A percentile compares a stretch with the other conserved stretches of the same genome.
Evolutionary conservation across 1,140 invertebrate species (phyloP).

Genomic region (Drosophila bocki): DNA sequence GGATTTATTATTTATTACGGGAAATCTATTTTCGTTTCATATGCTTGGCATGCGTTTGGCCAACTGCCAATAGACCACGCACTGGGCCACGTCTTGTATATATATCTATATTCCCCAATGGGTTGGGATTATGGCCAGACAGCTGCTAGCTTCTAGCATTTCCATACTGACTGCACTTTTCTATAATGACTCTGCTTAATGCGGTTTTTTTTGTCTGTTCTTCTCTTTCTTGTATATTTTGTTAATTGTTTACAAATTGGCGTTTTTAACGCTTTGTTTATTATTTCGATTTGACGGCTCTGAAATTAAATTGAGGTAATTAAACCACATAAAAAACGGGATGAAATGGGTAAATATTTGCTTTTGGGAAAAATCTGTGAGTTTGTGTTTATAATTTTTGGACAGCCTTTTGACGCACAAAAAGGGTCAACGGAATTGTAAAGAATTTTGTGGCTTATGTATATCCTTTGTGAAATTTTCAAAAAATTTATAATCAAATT

Average conservation of each 20-base stretch:
- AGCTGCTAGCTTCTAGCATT: conserved; percentile 50
- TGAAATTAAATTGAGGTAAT: conserved; percentile 68
- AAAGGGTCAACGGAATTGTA: conserved; percentile 44
- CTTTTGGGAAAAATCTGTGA: conserved; percentile 4
- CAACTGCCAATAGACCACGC: conserved; percentile 66
- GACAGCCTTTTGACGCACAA: conserved; percentile 45
- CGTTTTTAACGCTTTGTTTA: conserved; percentile 69
- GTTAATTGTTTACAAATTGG: conserved; percentile 68
- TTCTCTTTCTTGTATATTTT: conserved; percentile 27
- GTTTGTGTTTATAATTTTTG: conserved; percentile 32
- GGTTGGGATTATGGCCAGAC: conserved; percentile 44
- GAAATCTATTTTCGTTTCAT: conserved; percentile 67
- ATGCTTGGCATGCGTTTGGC: conserved; percentile 70
- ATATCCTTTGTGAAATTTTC: neutral
- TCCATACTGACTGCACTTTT: conserved; percentile 58
- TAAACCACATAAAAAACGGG: conserved; percentile 44
- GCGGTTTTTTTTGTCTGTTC: conserved; percentile 19
- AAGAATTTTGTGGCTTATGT: conserved; percentile 2
- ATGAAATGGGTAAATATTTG: conserved; percentile 61
- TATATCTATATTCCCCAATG: conserved; percentile 16
- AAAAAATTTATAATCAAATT: neutral
- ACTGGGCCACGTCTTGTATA: conserved; percentile 43
- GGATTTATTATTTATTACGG: conserved; percentile 65
- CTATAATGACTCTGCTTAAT: conserved; percentile 52
- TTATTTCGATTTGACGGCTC: conserved; percentile 58